Evolutionary conservation across 2,797 vertebrate genomes (phyloP).

Genomic region (Emydoidea blandingii): DNA sequence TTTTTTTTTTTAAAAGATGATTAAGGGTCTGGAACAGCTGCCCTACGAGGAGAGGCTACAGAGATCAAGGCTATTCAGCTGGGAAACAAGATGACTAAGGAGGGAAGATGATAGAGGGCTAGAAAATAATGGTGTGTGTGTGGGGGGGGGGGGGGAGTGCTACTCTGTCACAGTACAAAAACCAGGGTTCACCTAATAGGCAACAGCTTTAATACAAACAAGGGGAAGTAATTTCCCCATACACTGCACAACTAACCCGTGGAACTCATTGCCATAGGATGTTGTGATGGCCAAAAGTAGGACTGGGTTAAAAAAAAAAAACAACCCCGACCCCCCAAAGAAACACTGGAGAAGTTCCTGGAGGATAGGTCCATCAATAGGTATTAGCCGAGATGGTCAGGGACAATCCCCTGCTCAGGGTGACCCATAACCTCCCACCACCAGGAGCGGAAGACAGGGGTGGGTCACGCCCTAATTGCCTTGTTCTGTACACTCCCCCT

Average conservation of each 20-base stretch:
- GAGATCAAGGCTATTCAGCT: not conserved
- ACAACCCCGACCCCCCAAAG: accelerated
- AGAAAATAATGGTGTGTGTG: not conserved
- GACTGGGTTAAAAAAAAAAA: not conserved
- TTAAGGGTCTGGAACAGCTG: not conserved
- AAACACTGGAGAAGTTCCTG: not conserved
- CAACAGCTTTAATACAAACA: not conserved
- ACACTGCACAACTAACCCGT: not conserved
- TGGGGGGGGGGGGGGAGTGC: accelerated
- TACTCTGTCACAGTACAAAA: not conserved
- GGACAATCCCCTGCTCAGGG: not conserved
- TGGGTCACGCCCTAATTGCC: not conserved
- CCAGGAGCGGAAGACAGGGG: not conserved
- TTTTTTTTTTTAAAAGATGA: too few relatives aligned
- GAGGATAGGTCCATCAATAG: not conserved
- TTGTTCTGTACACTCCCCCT: not conserved
- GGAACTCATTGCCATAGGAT: not conserved
- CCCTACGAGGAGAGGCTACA: not conserved
- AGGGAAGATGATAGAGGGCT: not conserved
- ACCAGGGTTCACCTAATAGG: not conserved
- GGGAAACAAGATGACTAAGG: not conserved
- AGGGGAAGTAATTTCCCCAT: not conserved
- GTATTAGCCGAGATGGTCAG: not conserved
- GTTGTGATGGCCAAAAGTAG: not conserved
- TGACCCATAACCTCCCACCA: not conserved